Base-by-base conservation (phyloP, 2,797 vertebrate species). In the Tachyglossus aculeatus region DNA sequence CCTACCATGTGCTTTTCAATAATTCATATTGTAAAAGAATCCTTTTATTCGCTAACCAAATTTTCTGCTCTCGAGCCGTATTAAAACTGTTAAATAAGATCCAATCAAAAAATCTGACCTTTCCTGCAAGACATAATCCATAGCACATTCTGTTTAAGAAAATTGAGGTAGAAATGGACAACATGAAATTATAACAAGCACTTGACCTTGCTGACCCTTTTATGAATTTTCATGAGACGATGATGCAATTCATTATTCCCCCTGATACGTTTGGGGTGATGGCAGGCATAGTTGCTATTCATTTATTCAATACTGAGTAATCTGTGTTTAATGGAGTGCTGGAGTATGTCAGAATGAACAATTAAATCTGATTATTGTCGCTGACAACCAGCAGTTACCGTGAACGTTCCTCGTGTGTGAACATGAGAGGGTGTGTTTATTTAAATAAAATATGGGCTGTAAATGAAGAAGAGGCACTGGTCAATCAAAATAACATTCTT, bases 251-350 rank as follows among this genome's bases (percentile, higher is more conserved):
- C 63, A 77, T 88, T 83, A 74, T 78, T 88, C 83, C 73, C 67
- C 62, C 33, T 60, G 61, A 69, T 77, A 44, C 71, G 58, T 84
- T 78, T 61, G 48, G 63, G 87, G 52, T 12, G 2, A 45, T 76
- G 59, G 59, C 51, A 66, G 73, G 36, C 66, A 77, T 82, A 59
- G 56, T 90, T 88, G 74, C 62, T 89, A 88, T 90, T 89, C 83
- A 88, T 88, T 84, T 90, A 90, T 89, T 89, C 88, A 82, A 77
- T 82, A 62, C 76, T 52, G 71, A 86, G 73, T 91, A 89, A 90
- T 91, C 82, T 85, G 66, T 85, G 67, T 77, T 89, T 91, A 91
- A 90, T 86, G 78, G 78, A 85, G 73, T 85, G 47, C 76, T 78
- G 67, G 63, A 89, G 85, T 51, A n/a, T 86, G 74, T 87, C 87